Evolutionary conservation across 2,113 vertebrate genomes (phyloP), one percentile per base, ranked within the genome.

Genomic region (Macrotus californicus): DNA sequence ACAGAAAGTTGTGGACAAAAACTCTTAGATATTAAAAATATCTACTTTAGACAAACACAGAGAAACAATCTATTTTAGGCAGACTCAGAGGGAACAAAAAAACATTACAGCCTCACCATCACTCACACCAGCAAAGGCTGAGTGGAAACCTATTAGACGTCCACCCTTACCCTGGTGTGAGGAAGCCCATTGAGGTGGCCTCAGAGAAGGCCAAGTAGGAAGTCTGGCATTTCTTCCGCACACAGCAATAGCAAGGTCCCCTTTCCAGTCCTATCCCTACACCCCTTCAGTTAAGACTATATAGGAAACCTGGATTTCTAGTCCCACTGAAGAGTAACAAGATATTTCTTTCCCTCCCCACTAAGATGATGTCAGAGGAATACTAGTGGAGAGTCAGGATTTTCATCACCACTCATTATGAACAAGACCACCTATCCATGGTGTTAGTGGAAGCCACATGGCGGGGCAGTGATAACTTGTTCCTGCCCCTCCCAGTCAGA

Each of bases 151-250:
- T 2, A 34, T 48, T 75, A 66, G 12, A 36, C 0, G 9, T 19
- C 4, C 6, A 43, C 50, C 18, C 7, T 81, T n/a, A 7, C 61
- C 15, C 72, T 5, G 5, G 6, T 21, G 24, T 46, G 66, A 69
- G 6, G 18, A 26, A 3, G 3, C 26, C 26, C 10, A 24, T 0
- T 1, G 21, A 6, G 3, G 13, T 73, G n/a, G 8, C 24, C 18
- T 72, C 72, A 73, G 31, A 72, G 18, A 61, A 82, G 36, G 5
- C 64, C 26, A 81, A 29, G 36, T 14, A 21, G 41, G 50, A 41
- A 70, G 15, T 15, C 5, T 41, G 39, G 10, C 36, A 1, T 11
- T 80, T 56, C 10, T 39, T n/a, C 8, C 3, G 7, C 6, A 34
- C 18, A 0, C 26, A 12, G 2, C 6, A 50, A 29, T 39, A 79